Base-by-base conservation (phyloP, 1,140 invertebrate species). In the Neodiprion virginianus region DNA sequence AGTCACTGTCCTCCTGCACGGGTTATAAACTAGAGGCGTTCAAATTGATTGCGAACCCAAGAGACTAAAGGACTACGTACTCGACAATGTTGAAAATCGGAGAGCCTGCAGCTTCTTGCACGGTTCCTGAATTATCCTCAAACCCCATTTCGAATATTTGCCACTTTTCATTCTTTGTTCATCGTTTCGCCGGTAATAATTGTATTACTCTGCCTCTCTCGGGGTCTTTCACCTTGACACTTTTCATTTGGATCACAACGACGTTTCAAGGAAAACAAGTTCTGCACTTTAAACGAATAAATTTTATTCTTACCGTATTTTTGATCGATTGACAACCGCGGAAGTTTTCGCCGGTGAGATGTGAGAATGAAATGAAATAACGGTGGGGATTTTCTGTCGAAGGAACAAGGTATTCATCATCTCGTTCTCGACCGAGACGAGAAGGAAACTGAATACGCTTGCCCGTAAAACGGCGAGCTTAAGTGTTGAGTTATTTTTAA, bases 1-100 rank as follows among this genome's bases (percentile, higher is more conserved):
- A 78, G 77, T 76, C 76, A 75, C 76, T 77, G 79, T 77, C 76
- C 76, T 81, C 78, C 79, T 28, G 23, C 47, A 69, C 14, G 72
- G 72, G 48, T 76, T 61, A 61, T 61, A 61, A 61, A 61, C 53
- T 61, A 61, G 53, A 61, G 53, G 53, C 53, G 53, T 61, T 17
- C 53, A 61, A 61, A 61, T 61, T 61, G 53, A 61, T 61, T 61
- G 53, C 53, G 11, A 61, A 61, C 53, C 53, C 4, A 61, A 5
- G 53, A 61, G 53, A 14, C 53, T 12, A 12, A 61, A 61, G 53
- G 53, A 61, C 28, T 40, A 40, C 28, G 28, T 40, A 40, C 53
- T 61, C 53, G 53, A 61, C 5, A 40, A 40, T 61, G 11, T 17
- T 61, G 53, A 61, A 61, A 61, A 61, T 61, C 11, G 53, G 53